Evolutionary conservation across 2,797 vertebrate species (phyloP).

Genomic region (Phyllotis vaccarum): DNA sequence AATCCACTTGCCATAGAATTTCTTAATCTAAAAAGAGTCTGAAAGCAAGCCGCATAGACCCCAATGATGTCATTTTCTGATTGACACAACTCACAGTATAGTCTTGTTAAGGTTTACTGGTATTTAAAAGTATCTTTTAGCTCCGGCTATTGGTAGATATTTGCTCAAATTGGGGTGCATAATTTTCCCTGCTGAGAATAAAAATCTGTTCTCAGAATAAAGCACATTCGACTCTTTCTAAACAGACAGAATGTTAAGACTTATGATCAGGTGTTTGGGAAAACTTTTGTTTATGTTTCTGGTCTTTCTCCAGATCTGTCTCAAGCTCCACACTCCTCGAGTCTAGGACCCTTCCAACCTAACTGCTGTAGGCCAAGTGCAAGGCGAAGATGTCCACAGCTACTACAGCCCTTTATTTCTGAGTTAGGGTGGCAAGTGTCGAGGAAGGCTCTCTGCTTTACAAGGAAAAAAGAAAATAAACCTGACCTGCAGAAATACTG

Average conservation of each 20-base stretch:
- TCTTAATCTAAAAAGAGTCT: constrained; percentile 12
- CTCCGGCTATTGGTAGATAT: constrained; percentile 5
- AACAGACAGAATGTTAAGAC: constrained; percentile 72
- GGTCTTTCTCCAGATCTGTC: constrained; percentile 76
- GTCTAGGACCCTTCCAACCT: constrained; percentile 73
- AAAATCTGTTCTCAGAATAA: constrained; percentile 82
- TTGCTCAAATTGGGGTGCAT: constrained; percentile 70
- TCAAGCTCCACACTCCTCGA: constrained; percentile 69
- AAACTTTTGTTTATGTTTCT: constrained; percentile 80
- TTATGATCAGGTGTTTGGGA: constrained; percentile 79
- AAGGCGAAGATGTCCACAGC: constrained; percentile 67
- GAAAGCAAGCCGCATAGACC: not conserved
- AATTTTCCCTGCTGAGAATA: constrained; percentile 75
- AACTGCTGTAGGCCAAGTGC: constrained; percentile 75
- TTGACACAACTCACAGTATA: not conserved
- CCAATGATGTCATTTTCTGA: not conserved
- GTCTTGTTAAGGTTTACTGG: constrained; percentile 4
- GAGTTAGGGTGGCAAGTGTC: constrained; percentile 1
- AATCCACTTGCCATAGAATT: constrained; percentile 4
- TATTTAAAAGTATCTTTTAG: constrained; percentile 38
- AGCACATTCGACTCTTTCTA: constrained; percentile 74
- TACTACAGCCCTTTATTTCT: constrained; percentile 69
- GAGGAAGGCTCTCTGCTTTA: constrained; percentile 52
- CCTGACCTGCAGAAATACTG: constrained; percentile 79
- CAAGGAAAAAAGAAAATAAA: not conserved